Evolutionary conservation across 37 sponge, comb jelly and placozoan genomes (phyloP), one percentile per base, ranked within the genome.

Genomic region (Halisarca cf. caerulea): DNA sequence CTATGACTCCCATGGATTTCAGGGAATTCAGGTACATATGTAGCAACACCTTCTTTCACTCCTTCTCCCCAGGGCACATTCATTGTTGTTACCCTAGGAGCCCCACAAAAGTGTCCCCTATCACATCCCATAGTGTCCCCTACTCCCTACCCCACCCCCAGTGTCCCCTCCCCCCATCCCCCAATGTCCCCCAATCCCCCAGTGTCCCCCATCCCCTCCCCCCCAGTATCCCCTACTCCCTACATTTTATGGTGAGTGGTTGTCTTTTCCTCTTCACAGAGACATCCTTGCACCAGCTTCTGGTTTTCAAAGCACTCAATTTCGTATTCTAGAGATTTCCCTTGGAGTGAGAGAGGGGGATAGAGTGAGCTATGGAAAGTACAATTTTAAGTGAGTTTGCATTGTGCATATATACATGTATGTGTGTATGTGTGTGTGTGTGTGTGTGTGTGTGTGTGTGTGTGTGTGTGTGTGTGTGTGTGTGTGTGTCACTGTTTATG

Each of bases 241-340:
- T n/a, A n/a, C n/a, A n/a, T n/a, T n/a, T n/a, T 14, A 24, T 24
- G 14, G 28, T 68, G 30, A 27, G n/a, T 74, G 38, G 33, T 5
- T 30, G 58, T 79, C 25, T 79, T 54, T 7, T 45, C 5, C 11
- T 8, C 18, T 79, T 14, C 17, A 8, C 62, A 82, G 89, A 47
- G 87, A 87, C 66, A 37, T 79, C 24, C 55, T 90, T 24, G 59
- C 69, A 20, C 86, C 86, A 32, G 83, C 91, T 28, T 90, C 91
- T 41, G 91, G 91, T 1, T 90, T 87, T 81, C 91, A 90, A 58
- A 90, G 91, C 34, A 25, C 57, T 20, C 91, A 90, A 83, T 90
- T 90, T 44, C 74, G 91, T 27, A 40, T 88, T 24, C 14, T 90
- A 24, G 91, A 90, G 42, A 62, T 43, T 0, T 66, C 53, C 24